Conservation (phyloP, 1,140 invertebrate genomes). For the Acromyrmex heyeri region DNA sequence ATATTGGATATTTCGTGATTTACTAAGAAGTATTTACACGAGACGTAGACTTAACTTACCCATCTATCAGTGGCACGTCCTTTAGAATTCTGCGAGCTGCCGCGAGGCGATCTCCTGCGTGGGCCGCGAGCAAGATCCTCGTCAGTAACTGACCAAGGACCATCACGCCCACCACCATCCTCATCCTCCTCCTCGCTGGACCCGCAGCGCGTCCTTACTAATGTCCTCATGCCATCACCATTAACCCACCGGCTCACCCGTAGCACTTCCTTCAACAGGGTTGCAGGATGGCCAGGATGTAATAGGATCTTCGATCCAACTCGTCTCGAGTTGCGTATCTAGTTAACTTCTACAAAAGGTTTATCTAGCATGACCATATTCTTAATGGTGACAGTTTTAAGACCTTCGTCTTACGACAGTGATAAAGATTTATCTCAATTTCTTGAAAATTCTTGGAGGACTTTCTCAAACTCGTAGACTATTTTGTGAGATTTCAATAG, state of each 20-base stretch:
- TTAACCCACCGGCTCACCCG: slow-evolving; percentile 72
- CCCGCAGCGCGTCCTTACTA: slow-evolving; percentile 82
- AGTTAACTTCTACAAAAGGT: background rate
- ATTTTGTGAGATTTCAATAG: background rate
- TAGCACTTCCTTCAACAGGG: slow-evolving; percentile 50
- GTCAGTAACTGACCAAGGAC: slow-evolving; percentile 85
- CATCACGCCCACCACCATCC: slow-evolving; percentile 86
- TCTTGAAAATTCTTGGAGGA: background rate
- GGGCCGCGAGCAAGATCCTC: slow-evolving; percentile 84
- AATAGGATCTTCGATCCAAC: slow-evolving; percentile 49
- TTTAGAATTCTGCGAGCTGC: slow-evolving; percentile 84
- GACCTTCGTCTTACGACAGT: too few species aligned
- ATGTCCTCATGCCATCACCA: slow-evolving; percentile 85
- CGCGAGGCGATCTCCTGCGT: slow-evolving; percentile 85
- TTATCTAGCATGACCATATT: slow-evolving; percentile 21
- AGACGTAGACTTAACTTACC: slow-evolving; percentile 76
- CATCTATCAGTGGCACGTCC: slow-evolving; percentile 85
- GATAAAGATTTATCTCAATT: background rate
- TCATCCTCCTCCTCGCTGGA: slow-evolving; percentile 86
- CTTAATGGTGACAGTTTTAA: slow-evolving; percentile 5
- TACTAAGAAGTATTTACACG: background rate
- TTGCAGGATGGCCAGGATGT: slow-evolving; percentile 34
- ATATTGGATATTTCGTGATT: background rate
- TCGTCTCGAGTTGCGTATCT: slow-evolving; percentile 4
- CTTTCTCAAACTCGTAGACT: background rate